phyloP scores from a whole-genome alignment of 2,113 vertebrate genomes.

The Tachysurus vachellii region DNA sequence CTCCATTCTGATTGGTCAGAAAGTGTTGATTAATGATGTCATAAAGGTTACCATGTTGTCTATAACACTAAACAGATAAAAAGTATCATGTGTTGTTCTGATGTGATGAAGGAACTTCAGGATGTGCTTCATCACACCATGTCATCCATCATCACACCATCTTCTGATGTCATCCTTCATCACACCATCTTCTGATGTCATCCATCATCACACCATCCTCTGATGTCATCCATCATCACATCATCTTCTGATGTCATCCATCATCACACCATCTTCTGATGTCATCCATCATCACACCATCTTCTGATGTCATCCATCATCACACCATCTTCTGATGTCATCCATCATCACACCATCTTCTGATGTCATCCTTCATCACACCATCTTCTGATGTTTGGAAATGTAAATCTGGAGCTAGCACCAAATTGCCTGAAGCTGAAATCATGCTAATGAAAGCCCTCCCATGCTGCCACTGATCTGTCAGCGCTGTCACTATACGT shows the following conservation, averaged over 20 bases:
- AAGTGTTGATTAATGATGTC: background rate
- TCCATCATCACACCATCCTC: too few relatives aligned
- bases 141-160: background rate
- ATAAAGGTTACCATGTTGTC: too few relatives aligned
- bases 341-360: too few relatives aligned
- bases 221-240: too few relatives aligned
- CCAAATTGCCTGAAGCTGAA: background rate
- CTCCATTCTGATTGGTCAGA: background rate
- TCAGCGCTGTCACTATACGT: background rate
- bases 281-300: background rate
- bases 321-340: too few relatives aligned
- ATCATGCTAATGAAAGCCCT: constrained; percentile 9
- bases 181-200: too few relatives aligned
- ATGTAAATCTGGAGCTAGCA: background rate
- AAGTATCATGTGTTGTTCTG: background rate
- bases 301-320: too few relatives aligned
- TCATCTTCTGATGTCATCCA: background rate
- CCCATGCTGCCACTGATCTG: background rate
- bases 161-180: too few relatives aligned
- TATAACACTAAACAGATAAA: background rate
- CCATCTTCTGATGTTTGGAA: background rate
- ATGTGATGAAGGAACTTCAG: background rate
- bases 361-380: too few relatives aligned
- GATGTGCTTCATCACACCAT: background rate
- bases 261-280: too few relatives aligned